These are phyloP conservation scores for Prietella phreatophila DNA, from an alignment of 2,113 vertebrate species.

Conservation along the genomic window DNA sequence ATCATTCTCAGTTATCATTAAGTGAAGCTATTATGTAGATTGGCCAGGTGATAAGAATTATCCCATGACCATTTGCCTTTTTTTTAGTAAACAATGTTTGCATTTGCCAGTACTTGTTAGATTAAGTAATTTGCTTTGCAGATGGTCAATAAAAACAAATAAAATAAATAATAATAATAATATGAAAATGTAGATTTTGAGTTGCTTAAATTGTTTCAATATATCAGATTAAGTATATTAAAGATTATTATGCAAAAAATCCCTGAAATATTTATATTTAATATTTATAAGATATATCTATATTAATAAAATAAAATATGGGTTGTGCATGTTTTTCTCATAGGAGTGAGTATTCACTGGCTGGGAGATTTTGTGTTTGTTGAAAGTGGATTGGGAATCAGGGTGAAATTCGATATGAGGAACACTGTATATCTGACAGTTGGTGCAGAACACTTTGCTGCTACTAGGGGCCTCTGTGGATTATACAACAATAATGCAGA, in stretches of 20 bases:
- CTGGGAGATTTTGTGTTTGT: slow-evolving; percentile 87
- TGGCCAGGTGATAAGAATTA: neutral
- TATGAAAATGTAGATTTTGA: neutral
- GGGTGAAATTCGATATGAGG: slow-evolving; percentile 75
- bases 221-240: neutral
- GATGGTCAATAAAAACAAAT: neutral
- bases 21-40: neutral
- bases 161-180: neutral
- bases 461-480: slow-evolving; percentile 85
- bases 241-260: neutral
- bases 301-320: neutral
- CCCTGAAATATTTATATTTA: neutral
- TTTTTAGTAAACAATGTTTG: neutral
- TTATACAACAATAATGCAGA: slow-evolving; percentile 77
- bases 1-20: neutral
- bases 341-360: slow-evolving; percentile 86
- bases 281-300: neutral
- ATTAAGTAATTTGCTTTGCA: neutral
- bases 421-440: slow-evolving; percentile 75
- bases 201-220: no score
- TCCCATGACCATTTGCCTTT: no score
- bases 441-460: slow-evolving; percentile 69
- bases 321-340: neutral
- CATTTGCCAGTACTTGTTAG: neutral
- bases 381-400: slow-evolving; percentile 79